Conservation (phyloP, 2,797 vertebrate genomes). For the Cossypha polioptera region DNA sequence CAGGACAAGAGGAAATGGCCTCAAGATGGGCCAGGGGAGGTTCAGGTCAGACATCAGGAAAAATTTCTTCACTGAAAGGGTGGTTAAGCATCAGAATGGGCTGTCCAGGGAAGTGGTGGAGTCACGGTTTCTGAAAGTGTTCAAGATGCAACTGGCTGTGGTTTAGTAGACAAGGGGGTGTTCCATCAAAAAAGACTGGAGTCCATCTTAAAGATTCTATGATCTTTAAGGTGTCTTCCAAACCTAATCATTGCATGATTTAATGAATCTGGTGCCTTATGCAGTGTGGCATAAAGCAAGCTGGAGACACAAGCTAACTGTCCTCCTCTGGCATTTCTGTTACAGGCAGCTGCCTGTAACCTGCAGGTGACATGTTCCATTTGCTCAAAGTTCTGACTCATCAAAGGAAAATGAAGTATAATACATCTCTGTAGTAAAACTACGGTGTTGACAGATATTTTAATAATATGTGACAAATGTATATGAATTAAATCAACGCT, state of each 20-base stretch:
- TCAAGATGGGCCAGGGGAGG: not conserved
- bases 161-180: not conserved
- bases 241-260: not conserved
- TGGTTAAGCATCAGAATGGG: not conserved
- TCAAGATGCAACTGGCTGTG: accelerated
- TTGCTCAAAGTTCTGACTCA: not conserved
- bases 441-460: not conserved
- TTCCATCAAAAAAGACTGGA: not conserved
- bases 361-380: accelerated
- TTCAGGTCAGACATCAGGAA: not conserved
- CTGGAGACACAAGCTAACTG: not conserved
- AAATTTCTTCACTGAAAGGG: not conserved
- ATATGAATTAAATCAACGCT: not conserved
- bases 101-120: not conserved
- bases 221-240: not conserved
- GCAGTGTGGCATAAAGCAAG: not conserved
- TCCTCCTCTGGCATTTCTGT: not conserved
- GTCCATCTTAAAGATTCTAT: not conserved
- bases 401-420: not conserved
- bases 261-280: not conserved
- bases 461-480: not conserved
- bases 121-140: not conserved
- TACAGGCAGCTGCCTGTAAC: not conserved
- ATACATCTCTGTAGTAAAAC: not conserved
- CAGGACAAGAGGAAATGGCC: not conserved